Percentiles rank a stretch among this genome's conserved stretches.
Evolutionary conservation across 2,113 vertebrate genomes (phyloP).

Genomic region (Elephas maximus): DNA sequence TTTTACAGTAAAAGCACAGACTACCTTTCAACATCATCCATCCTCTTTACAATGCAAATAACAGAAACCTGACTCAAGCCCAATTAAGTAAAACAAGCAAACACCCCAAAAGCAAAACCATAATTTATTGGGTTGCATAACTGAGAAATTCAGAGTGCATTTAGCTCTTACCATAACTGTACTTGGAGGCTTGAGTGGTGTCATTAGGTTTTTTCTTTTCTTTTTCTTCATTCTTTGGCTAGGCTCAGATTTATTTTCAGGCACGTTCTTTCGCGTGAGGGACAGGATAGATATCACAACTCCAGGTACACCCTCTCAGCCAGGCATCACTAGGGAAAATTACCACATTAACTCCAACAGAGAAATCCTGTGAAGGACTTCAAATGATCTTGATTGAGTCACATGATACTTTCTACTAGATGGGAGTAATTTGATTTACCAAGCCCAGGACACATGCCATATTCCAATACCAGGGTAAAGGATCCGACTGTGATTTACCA

Average conservation of each 20-base stretch:
- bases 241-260: background rate
- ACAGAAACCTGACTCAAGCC: background rate
- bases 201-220: background rate
- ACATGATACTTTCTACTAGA: background rate
- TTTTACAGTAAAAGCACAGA: slow-evolving; percentile 2
- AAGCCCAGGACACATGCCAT: background rate
- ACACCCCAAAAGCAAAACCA: background rate
- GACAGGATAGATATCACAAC: background rate
- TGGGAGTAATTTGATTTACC: background rate
- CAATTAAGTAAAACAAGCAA: slow-evolving; percentile 10
- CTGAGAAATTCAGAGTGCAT: background rate
- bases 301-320: background rate
- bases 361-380: slow-evolving; percentile 16
- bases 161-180: background rate
- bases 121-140: background rate
- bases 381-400: background rate
- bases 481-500: background rate
- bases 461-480: background rate
- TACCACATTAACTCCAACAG: background rate
- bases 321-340: background rate
- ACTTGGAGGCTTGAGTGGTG: background rate
- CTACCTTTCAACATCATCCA: background rate
- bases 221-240: background rate
- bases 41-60: background rate
- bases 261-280: background rate